Evolutionary conservation across 1,140 invertebrate species (phyloP), one percentile per base, ranked within the genome.

Genomic region (Penaeus chinensis): DNA sequence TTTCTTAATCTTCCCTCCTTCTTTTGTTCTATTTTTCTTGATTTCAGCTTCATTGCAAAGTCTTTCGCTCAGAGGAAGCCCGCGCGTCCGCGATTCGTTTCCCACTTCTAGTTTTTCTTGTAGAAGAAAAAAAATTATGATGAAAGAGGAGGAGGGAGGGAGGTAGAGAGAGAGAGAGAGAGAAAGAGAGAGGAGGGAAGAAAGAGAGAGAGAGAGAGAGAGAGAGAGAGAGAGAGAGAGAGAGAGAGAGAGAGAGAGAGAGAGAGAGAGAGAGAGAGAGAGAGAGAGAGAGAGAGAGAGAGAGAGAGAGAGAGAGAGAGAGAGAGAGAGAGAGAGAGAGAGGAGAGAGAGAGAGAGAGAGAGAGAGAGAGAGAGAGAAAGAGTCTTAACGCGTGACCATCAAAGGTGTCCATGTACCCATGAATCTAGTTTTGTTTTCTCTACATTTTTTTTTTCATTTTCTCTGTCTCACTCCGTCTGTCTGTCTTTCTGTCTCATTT

Each of bases 241-340:
- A 71, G 66, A 71, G 66, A 71, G 66, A 71, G 66, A 8, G 20
- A 69, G 66, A 69, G 66, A 69, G 66, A 69, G 20, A 8, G 66
- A 69, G 20, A 69, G 66, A 69, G 66, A 69, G 66, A 8, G 20
- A 69, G 66, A 22, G 22, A n/a, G 22, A n/a, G 8, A 20, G 66
- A 71, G 22, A 71, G 66, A 71, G 66, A 71, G 66, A 20, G 22
- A 71, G 66, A n/a, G 32, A n/a, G n/a, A 71, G n/a, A 22, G 11
- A 27, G 13, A 22, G 22, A 71, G 66, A 13, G n/a, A 18, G 32
- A 71, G 13, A 19, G n/a, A n/a, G 32, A 71, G 24, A 7, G 16
- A 66, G 65, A 66, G 65, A 66, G 4, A 22, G 8, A 8, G 20
- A 22, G 65, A 24, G 65, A 24, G 24, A 66, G 65, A 8, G 18